A percentile compares a stretch with the other conserved stretches of the same genome.
phyloP scores from a whole-genome alignment of 2,888 invertebrate species.

The Yponomeuta plumbellus region DNA sequence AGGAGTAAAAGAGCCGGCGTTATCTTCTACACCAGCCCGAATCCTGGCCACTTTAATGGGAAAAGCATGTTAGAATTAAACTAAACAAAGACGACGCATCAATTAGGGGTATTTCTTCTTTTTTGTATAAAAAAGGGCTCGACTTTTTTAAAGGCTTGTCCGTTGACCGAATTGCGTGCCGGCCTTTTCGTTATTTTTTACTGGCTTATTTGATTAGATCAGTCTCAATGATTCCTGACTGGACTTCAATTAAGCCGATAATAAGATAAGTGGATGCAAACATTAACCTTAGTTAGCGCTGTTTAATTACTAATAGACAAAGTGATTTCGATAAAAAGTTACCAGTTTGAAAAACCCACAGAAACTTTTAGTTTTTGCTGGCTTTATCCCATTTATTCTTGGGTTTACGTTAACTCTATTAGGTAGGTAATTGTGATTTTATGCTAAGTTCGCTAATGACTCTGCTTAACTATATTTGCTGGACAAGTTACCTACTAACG shows the following conservation, averaged over 20 bases:
- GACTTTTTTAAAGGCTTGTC: constrained; percentile 66
- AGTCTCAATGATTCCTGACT: constrained; percentile 70
- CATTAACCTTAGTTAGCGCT: constrained; percentile 33
- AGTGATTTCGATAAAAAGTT: constrained; percentile 9
- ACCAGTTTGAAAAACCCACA: neutral
- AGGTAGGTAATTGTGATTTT: neutral
- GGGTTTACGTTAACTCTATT: neutral
- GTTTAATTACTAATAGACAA: constrained; percentile 24
- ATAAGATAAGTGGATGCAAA: constrained; percentile 60
- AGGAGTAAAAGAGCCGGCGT: constrained; percentile 72
- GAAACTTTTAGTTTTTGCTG: neutral
- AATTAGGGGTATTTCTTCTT: constrained; percentile 67
- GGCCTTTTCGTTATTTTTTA: constrained; percentile 62
- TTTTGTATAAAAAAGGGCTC: constrained; percentile 61
- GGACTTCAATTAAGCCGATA: constrained; percentile 68
- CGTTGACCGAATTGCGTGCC: constrained; percentile 59
- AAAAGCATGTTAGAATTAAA: constrained; percentile 78
- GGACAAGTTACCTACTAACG: neutral
- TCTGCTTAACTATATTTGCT: neutral
- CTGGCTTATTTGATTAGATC: constrained; percentile 69
- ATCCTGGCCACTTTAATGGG: constrained; percentile 77
- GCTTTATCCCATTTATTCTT: neutral
- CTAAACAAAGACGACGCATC: constrained; percentile 78
- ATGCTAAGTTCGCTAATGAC: neutral
- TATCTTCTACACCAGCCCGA: constrained; percentile 67